Evolutionary conservation across 1,140 invertebrate genomes (phyloP).

Genomic region (Lasioglossum baleicum): DNA sequence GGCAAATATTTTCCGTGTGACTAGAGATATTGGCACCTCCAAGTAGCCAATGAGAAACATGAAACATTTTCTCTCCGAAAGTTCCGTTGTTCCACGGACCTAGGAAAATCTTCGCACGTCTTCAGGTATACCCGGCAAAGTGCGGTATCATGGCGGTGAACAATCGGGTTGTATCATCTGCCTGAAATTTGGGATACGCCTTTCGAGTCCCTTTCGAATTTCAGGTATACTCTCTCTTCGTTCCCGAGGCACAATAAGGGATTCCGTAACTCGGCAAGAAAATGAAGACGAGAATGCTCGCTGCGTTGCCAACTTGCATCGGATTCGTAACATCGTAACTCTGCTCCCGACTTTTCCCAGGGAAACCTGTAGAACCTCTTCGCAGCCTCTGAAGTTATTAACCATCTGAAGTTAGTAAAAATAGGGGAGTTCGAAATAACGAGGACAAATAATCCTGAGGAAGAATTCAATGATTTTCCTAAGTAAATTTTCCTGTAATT

Average conservation of each 20-base stretch:
- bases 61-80: not conserved
- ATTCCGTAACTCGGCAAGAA: not conserved
- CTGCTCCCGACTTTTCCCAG: not conserved
- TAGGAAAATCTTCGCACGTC: no score
- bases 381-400: no score
- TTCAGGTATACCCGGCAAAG: not conserved
- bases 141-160: not conserved
- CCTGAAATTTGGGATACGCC: slow-evolving; percentile 18
- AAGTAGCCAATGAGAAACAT: not conserved
- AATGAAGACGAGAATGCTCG: not conserved
- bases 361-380: not conserved
- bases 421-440: no score
- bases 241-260: not conserved
- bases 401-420: no score
- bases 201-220: slow-evolving; percentile 26
- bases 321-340: slow-evolving; percentile 8
- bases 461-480: no score
- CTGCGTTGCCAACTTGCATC: not conserved
- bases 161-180: slow-evolving; percentile 9
- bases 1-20: not conserved
- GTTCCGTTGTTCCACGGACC: no score
- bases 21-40: not conserved
- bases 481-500: no score
- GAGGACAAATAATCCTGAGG: no score
- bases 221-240: slow-evolving; percentile 2